Percentiles rank a stretch among this genome's conserved stretches.
phyloP scores from a whole-genome alignment of 2,888 invertebrate genomes.

The Drosophila nr. perissopoda region DNA sequence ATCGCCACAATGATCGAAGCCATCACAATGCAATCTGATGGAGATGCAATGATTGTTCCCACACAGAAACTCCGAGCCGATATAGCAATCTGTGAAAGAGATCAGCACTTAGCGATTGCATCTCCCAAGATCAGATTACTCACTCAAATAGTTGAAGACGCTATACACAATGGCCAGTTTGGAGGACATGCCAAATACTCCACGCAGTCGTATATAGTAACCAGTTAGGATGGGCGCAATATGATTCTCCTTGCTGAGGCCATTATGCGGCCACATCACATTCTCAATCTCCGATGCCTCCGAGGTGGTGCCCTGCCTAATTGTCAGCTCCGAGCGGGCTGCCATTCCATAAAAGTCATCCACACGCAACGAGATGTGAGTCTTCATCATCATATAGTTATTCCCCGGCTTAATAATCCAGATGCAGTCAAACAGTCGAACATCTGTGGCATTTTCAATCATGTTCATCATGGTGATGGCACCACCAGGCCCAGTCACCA shows the following conservation, averaged over 20 bases:
- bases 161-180: conserved; percentile 89
- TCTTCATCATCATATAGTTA: conserved; percentile 88
- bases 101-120: neutral
- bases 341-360: conserved; percentile 88
- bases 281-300: conserved; percentile 87
- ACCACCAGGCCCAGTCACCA: conserved; percentile 89
- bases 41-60: conserved; percentile 90
- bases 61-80: conserved; percentile 89
- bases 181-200: conserved; percentile 88
- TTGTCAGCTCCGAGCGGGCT: conserved; percentile 87
- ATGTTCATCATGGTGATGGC: conserved; percentile 92
- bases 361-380: conserved; percentile 88
- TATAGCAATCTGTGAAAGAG: conserved; percentile 87
- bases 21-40: conserved; percentile 89
- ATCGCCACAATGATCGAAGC: conserved; percentile 92
- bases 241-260: conserved; percentile 86
- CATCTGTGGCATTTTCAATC: conserved; percentile 87
- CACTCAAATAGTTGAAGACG: conserved; percentile 90
- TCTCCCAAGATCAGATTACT: conserved; percentile 46
- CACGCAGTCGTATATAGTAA: conserved; percentile 89
- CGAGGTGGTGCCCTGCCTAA: conserved; percentile 90
- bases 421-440: conserved; percentile 89
- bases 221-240: conserved; percentile 88
- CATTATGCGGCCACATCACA: conserved; percentile 86
- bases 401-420: conserved; percentile 90